Evolutionary conservation across 2,888 invertebrate genomes (phyloP), one percentile per base, ranked within the genome.

Genomic region (Amblyjoppa proteus): DNA sequence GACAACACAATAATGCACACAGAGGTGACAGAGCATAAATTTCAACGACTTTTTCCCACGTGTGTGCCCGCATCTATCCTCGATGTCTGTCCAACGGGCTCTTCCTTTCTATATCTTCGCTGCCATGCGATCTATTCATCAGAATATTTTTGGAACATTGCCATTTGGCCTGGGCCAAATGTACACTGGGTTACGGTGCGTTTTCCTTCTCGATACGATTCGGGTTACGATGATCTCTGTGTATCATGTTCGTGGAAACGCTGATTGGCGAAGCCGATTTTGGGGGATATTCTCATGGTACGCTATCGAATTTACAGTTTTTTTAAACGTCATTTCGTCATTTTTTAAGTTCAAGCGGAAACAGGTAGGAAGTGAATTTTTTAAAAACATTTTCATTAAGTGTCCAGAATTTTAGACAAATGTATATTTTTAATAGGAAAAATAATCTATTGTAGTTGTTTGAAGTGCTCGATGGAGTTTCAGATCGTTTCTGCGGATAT

Each of bases 21-120:
- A 81, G 75, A 85, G 82, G 83, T 85, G 85, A 85, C 85, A 80
- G 76, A 80, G 82, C 85, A 85, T 85, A 85, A 83, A 85, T 85
- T 83, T 73, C 83, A 69, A 83, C 66, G 70, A 83, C 76, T 85
- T 85, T 83, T 28, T 83, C 45, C 76, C 61, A 31, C 58, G 58
- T 34, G 51, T 74, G 51, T 73, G 66, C 68, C 70, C 56, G 70
- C 56, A 61, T 81, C 81, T 78, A 85, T 85, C 85, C 82, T 68
- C 76, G 80, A 85, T 85, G 83, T 85, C 82, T 69, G 80, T 77
- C 45, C 74, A 25, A 51, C 49, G 34, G 81, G 34, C 31, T 34
- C 49, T 41, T 68, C 66, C 66, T 49, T 69, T 84, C 75, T 61
- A 66, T 82, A 58, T 70, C 49, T 58, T 66, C 76, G 61, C 61